Base-by-base conservation (phyloP, 2,113 vertebrate genomes). In the Anthoscopus minutus region DNA sequence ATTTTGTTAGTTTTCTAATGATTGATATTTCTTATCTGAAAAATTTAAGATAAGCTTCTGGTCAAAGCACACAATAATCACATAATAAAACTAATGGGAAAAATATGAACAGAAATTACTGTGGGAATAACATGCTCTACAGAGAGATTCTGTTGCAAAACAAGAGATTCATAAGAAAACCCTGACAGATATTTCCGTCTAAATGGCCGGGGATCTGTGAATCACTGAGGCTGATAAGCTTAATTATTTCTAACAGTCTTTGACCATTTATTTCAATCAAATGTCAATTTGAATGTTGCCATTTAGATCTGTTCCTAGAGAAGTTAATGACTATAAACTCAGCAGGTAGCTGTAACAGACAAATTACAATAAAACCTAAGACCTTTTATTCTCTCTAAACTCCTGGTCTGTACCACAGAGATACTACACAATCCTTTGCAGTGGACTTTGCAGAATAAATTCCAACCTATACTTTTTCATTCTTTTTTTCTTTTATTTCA, bases 221-320 rank as follows among this genome's bases (percentile, higher is more conserved):
- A 82, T 61, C 69, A 54, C 13, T 8, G 6, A 84, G 48, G 42
- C 8, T 89, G 51, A 60, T 53, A 62, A 22, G 27, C 24, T 67
- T 84, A 80, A 91, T 86, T 83, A 92, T 92, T 89, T 81, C 51
- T 86, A 93, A 81, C 33, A 83, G 37, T 81, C 54, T 74, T 79
- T 70, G 45, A 90, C 31, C 24, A 78, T 88, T 38, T 80, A 86
- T 76, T 90, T 86, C 24, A 83, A 84, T 92, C 58, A 91, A 86
- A 76, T 28, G 33, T 76, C 15, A 6, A 61, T 86, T 44, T 64
- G 69, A 71, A 85, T 79, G 56, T 58, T 85, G 78, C 61, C 30
- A 64, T 87, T 89, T 69, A 92, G 44, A 94, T 81, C 35, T 47
- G 19, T 79, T 94, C 44, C 58, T 82, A 71, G 64, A 93, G 64